Base-by-base conservation (phyloP, 2,888 invertebrate genomes). In the Spisula solida region DNA sequence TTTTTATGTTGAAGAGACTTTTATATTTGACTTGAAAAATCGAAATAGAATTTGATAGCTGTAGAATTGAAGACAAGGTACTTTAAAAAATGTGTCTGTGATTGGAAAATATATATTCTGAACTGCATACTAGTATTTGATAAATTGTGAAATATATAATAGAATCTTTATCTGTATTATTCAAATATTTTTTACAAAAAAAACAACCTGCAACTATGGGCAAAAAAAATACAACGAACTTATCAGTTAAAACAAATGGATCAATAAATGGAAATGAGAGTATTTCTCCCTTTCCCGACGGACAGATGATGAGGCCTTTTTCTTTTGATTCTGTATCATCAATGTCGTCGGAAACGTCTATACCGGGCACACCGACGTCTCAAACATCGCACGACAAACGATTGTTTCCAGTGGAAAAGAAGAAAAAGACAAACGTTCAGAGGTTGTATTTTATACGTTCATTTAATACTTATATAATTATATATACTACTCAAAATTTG, bases 361-460 rank as follows among this genome's bases (percentile, higher is more conserved):
- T 75, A 31, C 75, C 31, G 14, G 75, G 31, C 16, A 75, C 75
- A 18, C 75, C 83, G 41, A 41, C 66, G 70, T 66, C 81, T 47
- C 47, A 31, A 29, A 12, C 87, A 29, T 55, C 41, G 56, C 34
- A 41, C 12, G 85, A 85, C 14, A 87, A 82, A 25, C 31, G 78
- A 25, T 48, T 89, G n/a, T 91, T 83, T 81, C 86, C 91, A n/a
- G 82, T 25, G 25, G 18, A 60, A 16, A 48, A 48, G 8, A 88
- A 89, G 60, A 55, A 90, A 83, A 91, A 86, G 78, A 86, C 88
- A 29, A 85, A 66, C 70, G 47, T 89, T 34, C 88, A 88, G 51
- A 88, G 91, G 91, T 91, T 78, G 34, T 75, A 75, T 75, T 31
- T 34, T 34, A 75, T 75, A 18, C 31, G 1, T n/a, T 60, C 1